Evolutionary conservation across 2,888 invertebrate genomes (phyloP).

Genomic region (Pandemis cinnamomeana): DNA sequence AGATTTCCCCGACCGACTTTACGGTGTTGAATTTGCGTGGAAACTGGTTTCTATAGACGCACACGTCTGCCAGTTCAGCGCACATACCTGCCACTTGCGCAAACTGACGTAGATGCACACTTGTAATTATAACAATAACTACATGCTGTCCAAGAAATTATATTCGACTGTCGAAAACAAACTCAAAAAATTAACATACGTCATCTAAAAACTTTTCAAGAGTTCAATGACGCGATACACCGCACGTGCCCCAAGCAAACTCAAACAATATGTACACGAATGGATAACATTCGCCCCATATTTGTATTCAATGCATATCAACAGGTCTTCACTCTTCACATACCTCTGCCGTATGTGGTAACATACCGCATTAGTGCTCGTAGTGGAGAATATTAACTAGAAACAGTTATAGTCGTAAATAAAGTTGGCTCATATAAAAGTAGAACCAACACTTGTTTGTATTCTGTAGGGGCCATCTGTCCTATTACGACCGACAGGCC

Average conservation of each 20-base stretch:
- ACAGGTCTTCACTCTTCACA: conserved; percentile 52
- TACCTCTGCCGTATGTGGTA: conserved; percentile 63
- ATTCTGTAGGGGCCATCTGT: conserved; percentile 42
- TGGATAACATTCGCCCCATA: conserved; percentile 51
- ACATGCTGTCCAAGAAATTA: conserved; percentile 16
- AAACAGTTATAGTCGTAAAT: conserved; percentile 53
- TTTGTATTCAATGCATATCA: conserved; percentile 56
- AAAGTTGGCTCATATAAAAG: conserved; percentile 38
- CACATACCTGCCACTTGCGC: conserved; percentile 55
- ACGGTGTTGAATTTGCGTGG: conserved; percentile 45
- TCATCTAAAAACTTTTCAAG: conserved; percentile 29
- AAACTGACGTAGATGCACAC: conserved; percentile 60
- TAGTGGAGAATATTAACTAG: conserved; percentile 58
- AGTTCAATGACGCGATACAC: conserved; percentile 34
- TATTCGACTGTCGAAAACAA: conserved; percentile 29
- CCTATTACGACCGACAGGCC: conserved; percentile 49
- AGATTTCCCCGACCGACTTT: conserved; percentile 60
- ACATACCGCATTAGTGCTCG: conserved; percentile 54
- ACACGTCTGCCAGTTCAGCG: conserved; percentile 42
- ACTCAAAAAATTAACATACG: conserved; percentile 19
- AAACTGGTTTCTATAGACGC: conserved; percentile 51
- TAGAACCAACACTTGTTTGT: conserved; percentile 46
- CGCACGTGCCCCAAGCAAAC: conserved; percentile 20
- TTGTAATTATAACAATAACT: conserved; percentile 27
- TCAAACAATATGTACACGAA: conserved; percentile 43